Base-by-base conservation (phyloP, 2,113 vertebrate genomes). In the Corydoras sp. region DNA sequence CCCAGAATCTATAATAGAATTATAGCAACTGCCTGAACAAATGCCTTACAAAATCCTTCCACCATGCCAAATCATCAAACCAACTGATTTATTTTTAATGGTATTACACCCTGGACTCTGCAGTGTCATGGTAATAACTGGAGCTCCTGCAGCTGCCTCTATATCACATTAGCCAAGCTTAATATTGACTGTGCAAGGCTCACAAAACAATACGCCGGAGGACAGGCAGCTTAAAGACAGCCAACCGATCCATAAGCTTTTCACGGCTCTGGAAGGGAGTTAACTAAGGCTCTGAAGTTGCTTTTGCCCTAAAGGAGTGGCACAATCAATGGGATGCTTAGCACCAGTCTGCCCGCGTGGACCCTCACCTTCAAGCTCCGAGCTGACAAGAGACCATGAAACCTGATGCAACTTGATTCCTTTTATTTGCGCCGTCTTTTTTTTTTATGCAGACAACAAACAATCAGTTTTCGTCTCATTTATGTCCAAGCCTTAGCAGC, bases 1-100 rank as follows among this genome's bases (percentile, higher is more conserved):
- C 85, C 82, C 76, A 85, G 85, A 88, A 80, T 85, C 82, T 81
- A 80, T 88, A 89, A 90, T 90, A 86, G 88, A 88, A 90, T 91
- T 86, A 89, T 83, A 75, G 83, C 84, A 82, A 76, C 82, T 85
- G 78, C 86, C 80, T 84, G 77, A 81, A 76, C 85, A 81, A 88
- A 89, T 86, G 85, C 72, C 83, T 84, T 86, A 87, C 85, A 88
- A 85, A 87, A 79, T 79, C 83, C 77, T 81, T 76, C 79, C 80
- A 81, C 85, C 83, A 80, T 77, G 87, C 84, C 86, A 89, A 89
- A 90, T 89, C 87, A 88, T 88, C 85, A 83, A 87, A 86, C 89
- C 89, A 91, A 86, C 90, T 91, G 88, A 91, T 91, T 90, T 91
- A 87, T 88, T 88, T 90, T 89, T 91, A 90, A 91, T 90, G 86